Evolutionary conservation across 1,140 invertebrate species (phyloP), one percentile per base, ranked within the genome.

Genomic region (Popillia japonica): DNA sequence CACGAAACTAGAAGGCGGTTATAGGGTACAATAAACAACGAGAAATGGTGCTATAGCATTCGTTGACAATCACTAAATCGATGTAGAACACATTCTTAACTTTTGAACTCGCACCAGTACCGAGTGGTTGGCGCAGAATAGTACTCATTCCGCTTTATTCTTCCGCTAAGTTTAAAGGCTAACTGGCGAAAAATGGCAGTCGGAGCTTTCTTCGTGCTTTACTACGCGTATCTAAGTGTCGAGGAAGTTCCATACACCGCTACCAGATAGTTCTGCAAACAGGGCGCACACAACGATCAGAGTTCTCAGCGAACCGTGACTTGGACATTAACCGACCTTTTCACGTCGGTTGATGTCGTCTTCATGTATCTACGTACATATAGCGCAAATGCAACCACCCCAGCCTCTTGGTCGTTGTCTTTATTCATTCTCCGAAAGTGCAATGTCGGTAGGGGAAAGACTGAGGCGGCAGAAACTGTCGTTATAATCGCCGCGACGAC

Each of bases 161-260:
- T 55, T 55, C 48, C 48, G 17, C 14, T 55, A 20, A n/a, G 48
- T 55, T 55, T 55, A 55, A 55, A 7, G 14, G 48, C 14, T 55
- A 55, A 55, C 48, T 55, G 48, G 48, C 48, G 48, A 55, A 14
- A 55, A 55, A 48, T 3, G 44, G n/a, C 10, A 14, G 10, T 48
- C 44, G 44, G 14, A 17, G 48, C n/a, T 3, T n/a, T 17, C 48
- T 55, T 55, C 48, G 11, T 55, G 48, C 48, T 55, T 55, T 55
- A 55, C 48, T 55, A 55, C 48, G 48, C 48, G 48, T 55, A 55
- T 55, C 48, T 55, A 55, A 55, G 17, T 48, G 44, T 48, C 44
- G 7, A n/a, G 10, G 44, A 48, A 48, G 44, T 48, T n/a, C 44
- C 10, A 7, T n/a, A 14, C n/a, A 10, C 44, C 44, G 0, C 44